Evolutionary conservation across 2,888 invertebrate species (phyloP), one percentile per base, ranked within the genome.

Genomic region (Dryocosmus kuriphilus): DNA sequence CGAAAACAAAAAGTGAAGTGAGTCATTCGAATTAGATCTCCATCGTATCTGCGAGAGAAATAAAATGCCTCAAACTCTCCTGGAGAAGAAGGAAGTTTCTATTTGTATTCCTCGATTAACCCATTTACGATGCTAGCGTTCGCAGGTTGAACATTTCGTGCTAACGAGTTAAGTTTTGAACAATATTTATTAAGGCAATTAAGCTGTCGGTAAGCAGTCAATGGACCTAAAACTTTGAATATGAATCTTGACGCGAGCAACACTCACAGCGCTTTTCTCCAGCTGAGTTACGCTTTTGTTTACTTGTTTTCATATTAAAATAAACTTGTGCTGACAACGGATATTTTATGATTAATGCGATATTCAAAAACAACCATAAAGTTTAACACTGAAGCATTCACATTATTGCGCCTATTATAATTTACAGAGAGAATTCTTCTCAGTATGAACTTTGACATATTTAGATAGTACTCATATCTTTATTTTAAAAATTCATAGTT

Each of bases 151-250:
- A 55, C 80, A 77, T 79, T 82, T 79, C 77, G 79, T 82, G 79
- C 76, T 85, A 85, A 85, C 82, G 84, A 85, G 83, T 79, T 79
- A 82, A 85, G 81, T 82, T 84, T 80, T 78, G 76, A 82, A 77
- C 79, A 82, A 77, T 80, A 74, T 77, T 32, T 74, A 32, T 73
- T 24, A 38, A 63, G 27, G 32, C 57, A 76, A 41, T 74, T 46
- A 30, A 32, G 51, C 71, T 71, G 51, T 71, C 71, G 51, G 46
- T 30, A 51, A 27, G 71, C 71, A 51, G 19, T 71, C 46, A 71
- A 71, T 71, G 35, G 35, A 35, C 35, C 55, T 74, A 9, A 75
- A 81, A 79, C 75, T 81, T 81, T 65, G 41, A 78, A 76, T 80
- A 76, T 81, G 81, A 81, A 60, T 60, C 24, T 60, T 57, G 11